Evolutionary conservation across 2,888 invertebrate species (phyloP).

Genomic region (Lasioglossum zephyrum): DNA sequence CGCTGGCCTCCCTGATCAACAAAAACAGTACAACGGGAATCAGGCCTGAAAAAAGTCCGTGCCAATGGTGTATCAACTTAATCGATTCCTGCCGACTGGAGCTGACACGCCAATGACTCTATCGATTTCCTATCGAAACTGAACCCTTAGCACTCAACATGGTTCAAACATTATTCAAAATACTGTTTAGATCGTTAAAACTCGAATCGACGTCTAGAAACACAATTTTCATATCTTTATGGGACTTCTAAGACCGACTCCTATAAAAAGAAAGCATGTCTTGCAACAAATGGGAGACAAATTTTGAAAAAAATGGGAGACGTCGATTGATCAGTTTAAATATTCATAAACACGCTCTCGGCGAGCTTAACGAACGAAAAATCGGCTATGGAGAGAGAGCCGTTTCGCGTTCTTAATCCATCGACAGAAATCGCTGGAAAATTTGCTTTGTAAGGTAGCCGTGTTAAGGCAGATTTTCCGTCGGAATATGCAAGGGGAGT

Average conservation of each 20-base stretch:
- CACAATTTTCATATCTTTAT: no score
- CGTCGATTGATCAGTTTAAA: neutral
- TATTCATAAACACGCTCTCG: neutral
- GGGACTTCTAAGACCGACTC: neutral
- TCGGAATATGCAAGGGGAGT: slow-evolving; percentile 47
- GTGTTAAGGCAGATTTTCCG: slow-evolving; percentile 53
- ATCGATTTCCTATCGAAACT: neutral
- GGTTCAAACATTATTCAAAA: no score
- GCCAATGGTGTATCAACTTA: slow-evolving; percentile 62
- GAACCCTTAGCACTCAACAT: no score
- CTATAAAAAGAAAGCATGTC: neutral
- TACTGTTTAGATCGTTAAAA: neutral
- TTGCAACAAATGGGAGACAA: no score
- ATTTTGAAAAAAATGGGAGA: neutral
- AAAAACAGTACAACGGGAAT: slow-evolving; percentile 62
- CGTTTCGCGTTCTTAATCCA: neutral
- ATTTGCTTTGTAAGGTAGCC: slow-evolving; percentile 24
- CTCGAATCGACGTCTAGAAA: neutral
- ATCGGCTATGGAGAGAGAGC: neutral
- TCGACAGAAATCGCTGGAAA: slow-evolving; percentile 22
- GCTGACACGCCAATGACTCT: slow-evolving; percentile 50
- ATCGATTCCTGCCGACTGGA: slow-evolving; percentile 50
- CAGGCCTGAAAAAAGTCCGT: slow-evolving; percentile 41
- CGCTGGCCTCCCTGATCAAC: slow-evolving; percentile 61
- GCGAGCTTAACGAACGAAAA: neutral